Evolutionary conservation across 2,113 vertebrate species (phyloP).

Genomic region (Phyllopteryx taeniolatus): DNA sequence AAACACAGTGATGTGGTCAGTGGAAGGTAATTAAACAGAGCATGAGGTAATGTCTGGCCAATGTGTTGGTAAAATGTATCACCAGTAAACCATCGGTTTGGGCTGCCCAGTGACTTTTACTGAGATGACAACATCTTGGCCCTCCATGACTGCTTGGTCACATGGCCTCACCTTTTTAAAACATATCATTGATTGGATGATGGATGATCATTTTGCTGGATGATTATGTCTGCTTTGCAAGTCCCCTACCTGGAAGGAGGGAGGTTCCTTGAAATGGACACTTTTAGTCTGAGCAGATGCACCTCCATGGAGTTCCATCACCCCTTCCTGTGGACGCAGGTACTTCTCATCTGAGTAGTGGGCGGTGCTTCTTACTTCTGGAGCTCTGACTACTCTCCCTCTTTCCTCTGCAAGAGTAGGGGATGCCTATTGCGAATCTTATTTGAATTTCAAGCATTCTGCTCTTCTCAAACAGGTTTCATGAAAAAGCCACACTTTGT

Average conservation of each 20-base stretch:
- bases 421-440: neutral
- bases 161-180: constrained; percentile 74
- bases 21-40: neutral
- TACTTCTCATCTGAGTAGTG: constrained; percentile 86
- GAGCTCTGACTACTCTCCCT: constrained; percentile 37
- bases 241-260: constrained; percentile 81
- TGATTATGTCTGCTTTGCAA: neutral
- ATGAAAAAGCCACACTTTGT: constrained; percentile 9
- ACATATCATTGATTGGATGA: neutral
- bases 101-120: constrained; percentile 81
- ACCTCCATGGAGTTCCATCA: constrained; percentile 70
- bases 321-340: constrained; percentile 84
- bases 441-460: neutral
- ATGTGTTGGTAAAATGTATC: constrained; percentile 43
- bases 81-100: constrained; percentile 88
- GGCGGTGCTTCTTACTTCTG: constrained; percentile 75
- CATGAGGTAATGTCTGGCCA: neutral
- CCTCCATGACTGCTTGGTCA: constrained; percentile 81
- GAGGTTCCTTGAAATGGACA: constrained; percentile 78
- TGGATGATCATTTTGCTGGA: neutral
- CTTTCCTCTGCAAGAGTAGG: constrained; percentile 52
- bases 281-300: constrained; percentile 61
- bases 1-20: neutral
- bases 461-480: constrained; percentile 3
- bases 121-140: constrained; percentile 82